A percentile compares a stretch with the other conserved stretches of the same genome.
phyloP scores from a whole-genome alignment of 2,888 invertebrate genomes.

The Acanthacorydalis orientalis region DNA sequence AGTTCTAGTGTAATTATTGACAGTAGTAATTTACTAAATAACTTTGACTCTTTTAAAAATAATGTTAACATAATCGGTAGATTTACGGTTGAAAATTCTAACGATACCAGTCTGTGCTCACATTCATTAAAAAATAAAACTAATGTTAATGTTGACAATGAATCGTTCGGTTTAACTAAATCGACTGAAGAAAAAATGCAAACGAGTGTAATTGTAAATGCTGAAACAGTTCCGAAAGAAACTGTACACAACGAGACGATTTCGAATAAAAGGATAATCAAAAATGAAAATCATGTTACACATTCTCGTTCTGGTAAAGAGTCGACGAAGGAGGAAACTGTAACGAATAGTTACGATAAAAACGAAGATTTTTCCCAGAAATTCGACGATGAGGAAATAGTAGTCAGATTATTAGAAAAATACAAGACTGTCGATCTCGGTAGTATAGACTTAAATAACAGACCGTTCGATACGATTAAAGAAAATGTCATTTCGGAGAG shows the following conservation, averaged over 20 bases:
- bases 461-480: conserved; percentile 5
- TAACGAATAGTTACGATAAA: no score
- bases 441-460: conserved; percentile 3
- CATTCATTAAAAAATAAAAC: background rate
- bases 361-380: background rate
- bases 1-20: conserved; percentile 22
- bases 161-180: background rate
- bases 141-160: background rate
- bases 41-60: conserved; percentile 12
- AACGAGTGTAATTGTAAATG: background rate
- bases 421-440: conserved; percentile 17
- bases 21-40: conserved; percentile 23
- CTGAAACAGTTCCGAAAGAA: no score
- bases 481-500: conserved; percentile 3
- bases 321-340: no score
- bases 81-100: conserved; percentile 10
- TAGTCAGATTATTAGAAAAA: conserved; percentile 24
- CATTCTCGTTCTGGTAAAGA: no score
- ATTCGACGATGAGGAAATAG: conserved; percentile 19
- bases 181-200: background rate
- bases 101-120: background rate
- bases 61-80: conserved; percentile 10
- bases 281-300: no score
- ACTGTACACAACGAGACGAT: no score
- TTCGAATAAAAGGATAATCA: no score